Evolutionary conservation across 2,113 vertebrate species (phyloP), one percentile per base, ranked within the genome.

Genomic region (Pitta sordida): DNA sequence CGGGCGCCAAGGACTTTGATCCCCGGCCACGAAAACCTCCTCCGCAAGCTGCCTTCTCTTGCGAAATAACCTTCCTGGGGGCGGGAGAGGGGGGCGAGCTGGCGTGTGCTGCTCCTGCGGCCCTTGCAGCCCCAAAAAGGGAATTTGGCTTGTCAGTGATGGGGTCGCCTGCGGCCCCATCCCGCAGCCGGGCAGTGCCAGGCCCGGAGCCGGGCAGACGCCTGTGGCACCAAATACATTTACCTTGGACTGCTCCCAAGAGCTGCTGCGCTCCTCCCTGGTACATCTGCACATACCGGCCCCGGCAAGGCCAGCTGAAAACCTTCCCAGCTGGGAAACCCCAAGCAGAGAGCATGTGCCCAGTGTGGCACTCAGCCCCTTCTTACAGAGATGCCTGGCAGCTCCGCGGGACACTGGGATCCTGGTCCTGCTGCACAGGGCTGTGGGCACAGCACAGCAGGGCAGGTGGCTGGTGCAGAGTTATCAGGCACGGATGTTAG

Each of bases 1-100:
- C 1, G 0, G 6, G 12, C 0, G 74, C 94, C 93, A 79, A 41
- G 90, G 75, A 53, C 82, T 90, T 90, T 91, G 95, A 90, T 90
- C 79, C 78, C 34, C 59, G n/a, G 95, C 83, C 92, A 93, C 32
- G 11, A 69, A 69, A 92, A 8, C 77, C 92, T 83, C 85, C 92
- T 74, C 55, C 71, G 12, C 37, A 15, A 37, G 41, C 75, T 44
- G 82, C 27, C 37, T 69, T 30, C 59, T 51, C 79, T 91, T 86
- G 82, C 0, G 0, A 83, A 88, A 90, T 8, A 44, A 20, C 39
- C 32, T 78, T 48, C 60, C 4, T 26, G 7, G 26, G 59, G 59
- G 59, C 44, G 44, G 44, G 44, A 46, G 49, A 37, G 30, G 39
- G 8, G 23, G 29, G 69, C 55, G 77, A 81, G 84, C n/a, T 39